These are phyloP conservation scores for Frieseomelitta varia DNA, from an alignment of 1,140 invertebrate species.

Conservation along the genomic window DNA sequence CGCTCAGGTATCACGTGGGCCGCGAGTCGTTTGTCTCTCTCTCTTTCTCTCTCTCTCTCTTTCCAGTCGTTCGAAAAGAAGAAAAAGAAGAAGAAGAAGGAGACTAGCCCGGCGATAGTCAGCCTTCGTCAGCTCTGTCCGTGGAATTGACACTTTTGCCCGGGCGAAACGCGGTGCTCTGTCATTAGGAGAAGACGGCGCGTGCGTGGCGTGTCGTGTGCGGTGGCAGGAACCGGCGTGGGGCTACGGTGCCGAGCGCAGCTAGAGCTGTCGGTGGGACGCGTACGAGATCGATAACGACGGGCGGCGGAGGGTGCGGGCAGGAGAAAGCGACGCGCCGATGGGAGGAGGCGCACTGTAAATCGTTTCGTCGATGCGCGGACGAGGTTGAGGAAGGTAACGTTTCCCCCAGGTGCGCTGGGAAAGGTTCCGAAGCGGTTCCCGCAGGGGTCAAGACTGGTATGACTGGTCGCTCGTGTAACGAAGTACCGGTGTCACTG, in stretches of 20 bases:
- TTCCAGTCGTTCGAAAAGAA: neutral
- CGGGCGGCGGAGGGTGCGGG: conserved; percentile 3
- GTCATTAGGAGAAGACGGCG: conserved; percentile 60
- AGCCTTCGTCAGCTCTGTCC: conserved; percentile 2
- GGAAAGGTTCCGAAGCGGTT: conserved; percentile 52
- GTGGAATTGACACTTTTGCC: conserved; percentile 60
- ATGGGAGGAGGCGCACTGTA: conserved; percentile 33
- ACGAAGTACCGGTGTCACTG: conserved; percentile 52
- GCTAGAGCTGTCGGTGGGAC: conserved; percentile 27
- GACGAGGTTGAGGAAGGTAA: conserved; percentile 58
- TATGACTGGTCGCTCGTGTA: conserved; percentile 51
- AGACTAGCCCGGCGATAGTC: neutral
- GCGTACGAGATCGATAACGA: conserved; percentile 64
- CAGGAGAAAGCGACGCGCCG: neutral
- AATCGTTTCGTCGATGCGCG: conserved; percentile 65
- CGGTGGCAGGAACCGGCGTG: conserved; percentile 22
- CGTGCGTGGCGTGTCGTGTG: conserved; percentile 55
- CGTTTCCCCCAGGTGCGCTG: conserved; percentile 45
- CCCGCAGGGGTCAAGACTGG: conserved; percentile 48
- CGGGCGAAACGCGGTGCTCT: conserved; percentile 35
- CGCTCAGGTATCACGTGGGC: conserved; percentile 11
- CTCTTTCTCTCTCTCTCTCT: too few species aligned
- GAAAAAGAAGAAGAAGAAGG: too few species aligned
- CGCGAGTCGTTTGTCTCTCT: neutral
- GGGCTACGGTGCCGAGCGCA: neutral